A percentile compares a stretch with the other conserved stretches of the same genome.
These are phyloP conservation scores for Brachionus rubens DNA, from an alignment of 1,140 invertebrate species.

Conservation along the genomic window DNA sequence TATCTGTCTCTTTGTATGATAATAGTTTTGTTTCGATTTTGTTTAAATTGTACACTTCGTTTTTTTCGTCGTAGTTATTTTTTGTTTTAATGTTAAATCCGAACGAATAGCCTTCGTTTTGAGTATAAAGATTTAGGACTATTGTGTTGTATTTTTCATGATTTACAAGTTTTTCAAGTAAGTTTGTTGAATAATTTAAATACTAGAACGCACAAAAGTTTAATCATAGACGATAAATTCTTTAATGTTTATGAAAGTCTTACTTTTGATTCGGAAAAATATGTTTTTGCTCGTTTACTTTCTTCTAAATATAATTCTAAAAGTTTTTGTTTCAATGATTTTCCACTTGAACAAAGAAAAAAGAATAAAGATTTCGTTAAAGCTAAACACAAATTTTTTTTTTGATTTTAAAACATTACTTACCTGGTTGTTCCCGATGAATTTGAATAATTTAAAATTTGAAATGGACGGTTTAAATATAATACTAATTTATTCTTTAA, in stretches of 20 bases:
- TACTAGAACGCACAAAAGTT: background rate
- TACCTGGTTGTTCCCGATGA: background rate
- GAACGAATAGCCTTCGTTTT: conserved; percentile 83
- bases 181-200: conserved; percentile 68
- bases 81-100: conserved; percentile 64
- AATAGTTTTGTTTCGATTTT: conserved; percentile 29
- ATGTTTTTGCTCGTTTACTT: conserved; percentile 48
- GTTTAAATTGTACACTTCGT: conserved; percentile 52
- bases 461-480: conserved; percentile 13
- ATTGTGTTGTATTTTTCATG: conserved; percentile 78
- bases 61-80: conserved; percentile 49
- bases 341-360: conserved; percentile 47
- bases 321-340: conserved; percentile 56
- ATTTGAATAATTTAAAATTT: conserved; percentile 1
- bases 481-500: conserved; percentile 5
- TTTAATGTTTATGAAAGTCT: background rate
- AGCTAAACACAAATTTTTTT: too few species aligned
- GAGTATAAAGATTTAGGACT: conserved; percentile 82
- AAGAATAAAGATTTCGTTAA: too few species aligned
- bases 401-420: background rate
- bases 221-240: background rate
- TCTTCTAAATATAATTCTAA: conserved; percentile 58
- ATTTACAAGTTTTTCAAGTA: conserved; percentile 77
- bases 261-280: conserved; percentile 52
- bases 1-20: conserved; percentile 34